Evolutionary conservation across 2,797 vertebrate species (phyloP).

Genomic region (Anabas testudineus): DNA sequence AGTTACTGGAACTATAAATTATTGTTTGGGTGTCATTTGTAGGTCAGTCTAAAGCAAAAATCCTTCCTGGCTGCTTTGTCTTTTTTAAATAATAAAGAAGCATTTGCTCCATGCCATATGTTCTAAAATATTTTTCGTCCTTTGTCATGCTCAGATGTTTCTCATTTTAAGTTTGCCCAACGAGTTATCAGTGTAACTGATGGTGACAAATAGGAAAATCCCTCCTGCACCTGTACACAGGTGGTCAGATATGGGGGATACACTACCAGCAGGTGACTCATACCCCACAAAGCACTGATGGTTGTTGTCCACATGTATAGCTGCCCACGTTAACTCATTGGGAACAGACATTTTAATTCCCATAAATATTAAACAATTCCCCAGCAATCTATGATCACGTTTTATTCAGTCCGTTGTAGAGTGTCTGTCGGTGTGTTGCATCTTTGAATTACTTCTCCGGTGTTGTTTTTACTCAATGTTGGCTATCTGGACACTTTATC

Average conservation of each 20-base stretch:
- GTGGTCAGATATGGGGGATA: background rate
- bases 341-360: background rate
- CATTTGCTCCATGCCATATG: background rate
- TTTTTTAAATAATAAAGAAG: background rate
- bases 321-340: background rate
- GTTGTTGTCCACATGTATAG: background rate
- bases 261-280: background rate
- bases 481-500: constrained; percentile 21
- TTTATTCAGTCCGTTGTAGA: background rate
- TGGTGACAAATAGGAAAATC: background rate
- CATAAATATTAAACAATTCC: background rate
- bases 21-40: background rate
- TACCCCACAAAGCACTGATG: background rate
- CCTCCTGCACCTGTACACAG: constrained; percentile 8
- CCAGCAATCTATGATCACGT: accelerated
- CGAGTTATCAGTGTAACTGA: background rate
- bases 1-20: background rate
- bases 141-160: background rate
- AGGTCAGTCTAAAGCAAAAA: background rate
- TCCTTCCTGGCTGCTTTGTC: too few species aligned
- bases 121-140: accelerated
- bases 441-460: constrained; percentile 22
- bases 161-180: background rate
- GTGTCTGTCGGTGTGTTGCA: constrained; percentile 28
- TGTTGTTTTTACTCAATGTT: constrained; percentile 42